Percentiles rank a stretch among this genome's conserved stretches.
Evolutionary conservation across 2,113 vertebrate species (phyloP).

Genomic region (Noctilio leporinus): DNA sequence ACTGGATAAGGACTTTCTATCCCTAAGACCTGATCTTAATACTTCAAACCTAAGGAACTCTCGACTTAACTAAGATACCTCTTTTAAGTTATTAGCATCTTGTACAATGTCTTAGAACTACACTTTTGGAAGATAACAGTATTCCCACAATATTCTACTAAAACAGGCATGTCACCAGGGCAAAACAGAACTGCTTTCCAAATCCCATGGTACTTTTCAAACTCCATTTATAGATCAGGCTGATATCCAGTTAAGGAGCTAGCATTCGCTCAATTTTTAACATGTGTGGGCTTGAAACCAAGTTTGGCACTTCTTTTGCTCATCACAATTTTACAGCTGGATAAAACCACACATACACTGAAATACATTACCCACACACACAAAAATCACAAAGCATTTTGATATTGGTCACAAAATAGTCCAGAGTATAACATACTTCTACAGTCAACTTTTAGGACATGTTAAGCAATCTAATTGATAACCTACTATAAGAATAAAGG

Average conservation of each 20-base stretch:
- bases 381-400: background rate
- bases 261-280: constrained; percentile 8
- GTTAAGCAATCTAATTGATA: background rate
- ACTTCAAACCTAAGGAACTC: background rate
- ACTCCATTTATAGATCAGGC: constrained; percentile 50
- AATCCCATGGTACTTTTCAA: constrained; percentile 45
- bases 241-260: constrained; percentile 19
- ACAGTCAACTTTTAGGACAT: background rate
- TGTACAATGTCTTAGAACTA: background rate
- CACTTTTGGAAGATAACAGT: background rate
- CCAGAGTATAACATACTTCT: background rate
- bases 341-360: background rate
- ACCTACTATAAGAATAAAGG: background rate
- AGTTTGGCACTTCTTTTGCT: constrained; percentile 17
- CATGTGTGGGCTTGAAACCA: constrained; percentile 39
- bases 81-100: background rate
- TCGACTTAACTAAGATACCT: background rate
- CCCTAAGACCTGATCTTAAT: background rate
- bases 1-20: background rate
- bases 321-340: constrained; percentile 25
- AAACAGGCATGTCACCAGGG: constrained; percentile 32
- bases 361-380: background rate
- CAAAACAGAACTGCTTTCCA: constrained; percentile 27
- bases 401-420: background rate
- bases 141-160: constrained; percentile 31